Percentiles rank a stretch among this genome's conserved stretches.
Evolutionary conservation across 2,113 vertebrate genomes (phyloP).

Genomic region (Progne subis): DNA sequence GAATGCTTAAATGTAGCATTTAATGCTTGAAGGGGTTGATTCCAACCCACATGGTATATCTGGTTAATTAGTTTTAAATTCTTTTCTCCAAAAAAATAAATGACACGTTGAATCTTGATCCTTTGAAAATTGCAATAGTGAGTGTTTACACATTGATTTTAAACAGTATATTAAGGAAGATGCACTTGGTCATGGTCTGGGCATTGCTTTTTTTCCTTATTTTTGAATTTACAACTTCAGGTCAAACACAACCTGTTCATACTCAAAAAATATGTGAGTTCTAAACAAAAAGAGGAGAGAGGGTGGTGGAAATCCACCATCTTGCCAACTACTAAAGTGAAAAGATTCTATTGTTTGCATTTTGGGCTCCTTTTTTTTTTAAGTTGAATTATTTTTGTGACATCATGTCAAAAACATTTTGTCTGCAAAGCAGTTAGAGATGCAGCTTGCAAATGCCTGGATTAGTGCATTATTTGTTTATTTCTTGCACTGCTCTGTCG

Average conservation of each 20-base stretch:
- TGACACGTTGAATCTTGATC: neutral
- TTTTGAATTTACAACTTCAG: neutral
- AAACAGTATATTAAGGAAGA: neutral
- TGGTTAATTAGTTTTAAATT: neutral
- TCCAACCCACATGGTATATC: accelerated
- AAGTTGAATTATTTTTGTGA: neutral
- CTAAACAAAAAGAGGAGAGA: neutral
- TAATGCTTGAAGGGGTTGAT: neutral
- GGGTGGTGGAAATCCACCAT: neutral
- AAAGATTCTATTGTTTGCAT: neutral
- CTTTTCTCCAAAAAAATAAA: neutral
- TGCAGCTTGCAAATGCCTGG: neutral
- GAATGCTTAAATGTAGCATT: neutral
- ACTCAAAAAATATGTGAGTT: neutral
- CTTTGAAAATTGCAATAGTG: neutral
- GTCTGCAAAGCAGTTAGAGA: neutral
- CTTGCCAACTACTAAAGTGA: accelerated
- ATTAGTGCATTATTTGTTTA: neutral
- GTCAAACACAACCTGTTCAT: neutral
- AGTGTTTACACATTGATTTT: neutral
- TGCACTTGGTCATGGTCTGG: neutral
- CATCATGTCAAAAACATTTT: neutral
- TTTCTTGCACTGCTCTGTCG: neutral
- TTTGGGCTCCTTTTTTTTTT: neutral
- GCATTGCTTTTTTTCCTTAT: neutral